These are phyloP conservation scores for Drosophila atroscutellata DNA, from an alignment of 2,888 invertebrate genomes.

Conservation along the genomic window DNA sequence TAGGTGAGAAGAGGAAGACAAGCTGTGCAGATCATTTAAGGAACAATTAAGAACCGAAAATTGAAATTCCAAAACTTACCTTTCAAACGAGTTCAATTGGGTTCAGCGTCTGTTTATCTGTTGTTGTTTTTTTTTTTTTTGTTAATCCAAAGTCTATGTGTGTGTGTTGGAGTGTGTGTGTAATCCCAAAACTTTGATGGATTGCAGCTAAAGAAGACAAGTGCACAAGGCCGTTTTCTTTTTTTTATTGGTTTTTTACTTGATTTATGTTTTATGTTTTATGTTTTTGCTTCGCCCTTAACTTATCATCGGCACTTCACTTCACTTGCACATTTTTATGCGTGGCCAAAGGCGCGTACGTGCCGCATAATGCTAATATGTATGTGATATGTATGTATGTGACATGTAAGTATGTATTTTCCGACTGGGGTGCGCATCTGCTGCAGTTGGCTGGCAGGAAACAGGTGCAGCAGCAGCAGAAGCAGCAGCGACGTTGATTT, in stretches of 20 bases:
- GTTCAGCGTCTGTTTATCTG: constrained; percentile 26
- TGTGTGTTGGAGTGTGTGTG: constrained; percentile 23
- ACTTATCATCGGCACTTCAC: constrained; percentile 69
- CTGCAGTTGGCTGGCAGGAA: constrained; percentile 57
- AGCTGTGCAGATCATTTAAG: constrained; percentile 26
- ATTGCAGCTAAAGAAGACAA: constrained; percentile 40
- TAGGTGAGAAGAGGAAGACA: constrained; percentile 27
- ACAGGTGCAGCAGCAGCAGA: constrained; percentile 65
- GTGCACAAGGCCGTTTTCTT: constrained; percentile 63
- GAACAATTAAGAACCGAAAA: constrained; percentile 30
- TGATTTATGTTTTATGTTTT: constrained; percentile 20
- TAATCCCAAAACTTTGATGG: constrained; percentile 69
- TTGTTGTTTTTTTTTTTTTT: not conserved
- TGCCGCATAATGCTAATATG: constrained; percentile 50
- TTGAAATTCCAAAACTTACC: constrained; percentile 49
- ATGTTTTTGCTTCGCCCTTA: constrained; percentile 39
- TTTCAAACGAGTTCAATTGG: constrained; percentile 42
- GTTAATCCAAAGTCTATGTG: constrained; percentile 52
- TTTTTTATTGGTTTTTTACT: constrained; percentile 25
- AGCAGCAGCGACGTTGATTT: constrained; percentile 4
- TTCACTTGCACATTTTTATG: constrained; percentile 62
- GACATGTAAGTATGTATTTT: constrained; percentile 8
- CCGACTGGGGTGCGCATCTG: constrained; percentile 36
- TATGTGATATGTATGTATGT: not conserved
- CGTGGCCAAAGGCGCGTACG: constrained; percentile 73